phyloP scores from a whole-genome alignment of 1,140 invertebrate species.

The Probaryconus sp. region DNA sequence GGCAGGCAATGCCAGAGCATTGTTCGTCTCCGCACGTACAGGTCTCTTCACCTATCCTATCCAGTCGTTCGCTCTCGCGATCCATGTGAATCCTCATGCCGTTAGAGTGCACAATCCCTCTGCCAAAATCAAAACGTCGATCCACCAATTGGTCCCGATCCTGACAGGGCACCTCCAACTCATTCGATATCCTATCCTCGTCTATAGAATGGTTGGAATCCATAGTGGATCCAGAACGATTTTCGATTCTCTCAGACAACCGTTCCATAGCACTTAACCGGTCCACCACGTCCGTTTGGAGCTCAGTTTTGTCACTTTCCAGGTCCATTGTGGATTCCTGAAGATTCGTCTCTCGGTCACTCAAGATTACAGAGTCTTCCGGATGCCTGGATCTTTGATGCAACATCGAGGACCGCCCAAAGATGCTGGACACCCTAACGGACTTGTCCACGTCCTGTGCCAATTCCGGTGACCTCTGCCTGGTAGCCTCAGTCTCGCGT shows the following conservation, averaged over 20 bases:
- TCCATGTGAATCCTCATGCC: slow-evolving; percentile 59
- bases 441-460: slow-evolving; percentile 30
- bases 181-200: slow-evolving; percentile 66
- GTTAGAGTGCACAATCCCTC: slow-evolving; percentile 64
- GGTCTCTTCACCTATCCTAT: slow-evolving; percentile 70
- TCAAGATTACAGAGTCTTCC: slow-evolving; percentile 43
- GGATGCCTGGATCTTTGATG: slow-evolving; percentile 31
- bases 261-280: slow-evolving; percentile 72
- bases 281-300: slow-evolving; percentile 62
- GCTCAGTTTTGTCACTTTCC: slow-evolving; percentile 62
- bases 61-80: slow-evolving; percentile 67
- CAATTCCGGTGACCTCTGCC: slow-evolving; percentile 45
- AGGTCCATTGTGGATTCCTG: slow-evolving; percentile 49
- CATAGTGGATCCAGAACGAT: slow-evolving; percentile 69
- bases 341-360: slow-evolving; percentile 29
- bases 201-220: slow-evolving; percentile 74
- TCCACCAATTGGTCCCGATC: slow-evolving; percentile 63
- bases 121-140: slow-evolving; percentile 67
- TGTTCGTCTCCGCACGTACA: slow-evolving; percentile 74
- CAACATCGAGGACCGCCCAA: slow-evolving; percentile 36
- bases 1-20: slow-evolving; percentile 65
- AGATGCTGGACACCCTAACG: slow-evolving; percentile 25
- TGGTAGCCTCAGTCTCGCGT: slow-evolving; percentile 65
- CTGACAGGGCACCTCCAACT: slow-evolving; percentile 65
- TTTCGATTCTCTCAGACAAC: slow-evolving; percentile 72